Percentiles rank a stretch among this genome's conserved stretches.
phyloP scores from a whole-genome alignment of 53 echinoderm and acorn worm species.

The Patiria pectinifera region DNA sequence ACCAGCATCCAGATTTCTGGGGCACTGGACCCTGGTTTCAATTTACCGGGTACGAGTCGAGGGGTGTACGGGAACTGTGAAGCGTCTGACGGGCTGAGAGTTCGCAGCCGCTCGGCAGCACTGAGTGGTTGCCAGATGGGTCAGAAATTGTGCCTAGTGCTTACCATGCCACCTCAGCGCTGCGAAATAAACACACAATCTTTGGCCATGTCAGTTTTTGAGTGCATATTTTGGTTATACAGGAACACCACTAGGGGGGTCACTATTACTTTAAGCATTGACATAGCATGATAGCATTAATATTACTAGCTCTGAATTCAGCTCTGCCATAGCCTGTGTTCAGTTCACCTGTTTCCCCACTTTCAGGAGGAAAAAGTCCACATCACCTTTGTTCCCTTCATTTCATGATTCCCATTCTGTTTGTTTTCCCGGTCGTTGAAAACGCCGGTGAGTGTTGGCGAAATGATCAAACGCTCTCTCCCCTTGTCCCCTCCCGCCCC shows the following conservation, averaged over 20 bases:
- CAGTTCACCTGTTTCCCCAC: not conserved
- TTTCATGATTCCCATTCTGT: not conserved
- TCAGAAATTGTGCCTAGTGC: not conserved
- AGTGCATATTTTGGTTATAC: conserved; percentile 22
- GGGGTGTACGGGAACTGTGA: not conserved
- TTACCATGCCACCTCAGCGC: no score
- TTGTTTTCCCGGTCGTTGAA: not conserved
- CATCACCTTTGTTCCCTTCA: conserved; percentile 26
- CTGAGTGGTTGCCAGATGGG: conserved; percentile 32
- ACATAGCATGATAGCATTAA: not conserved
- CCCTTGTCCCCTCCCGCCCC: not conserved
- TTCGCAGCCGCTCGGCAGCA: not conserved
- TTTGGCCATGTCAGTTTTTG: no score
- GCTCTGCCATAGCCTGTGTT: not conserved
- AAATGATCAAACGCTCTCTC: conserved; percentile 17
- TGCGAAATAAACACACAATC: no score
- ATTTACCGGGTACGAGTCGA: not conserved
- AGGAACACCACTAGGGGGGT: not conserved
- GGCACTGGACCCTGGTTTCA: conserved; percentile 4
- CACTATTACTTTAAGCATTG: not conserved
- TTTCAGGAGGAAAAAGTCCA: not conserved
- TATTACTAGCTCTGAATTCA: not conserved
- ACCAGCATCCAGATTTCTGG: conserved; percentile 16
- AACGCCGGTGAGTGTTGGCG: conserved; percentile 17
- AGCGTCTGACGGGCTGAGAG: not conserved